These are phyloP conservation scores for Nematostella vectensis DNA, from an alignment of 92 coral and sea anemone genomes.

Conservation along the genomic window DNA sequence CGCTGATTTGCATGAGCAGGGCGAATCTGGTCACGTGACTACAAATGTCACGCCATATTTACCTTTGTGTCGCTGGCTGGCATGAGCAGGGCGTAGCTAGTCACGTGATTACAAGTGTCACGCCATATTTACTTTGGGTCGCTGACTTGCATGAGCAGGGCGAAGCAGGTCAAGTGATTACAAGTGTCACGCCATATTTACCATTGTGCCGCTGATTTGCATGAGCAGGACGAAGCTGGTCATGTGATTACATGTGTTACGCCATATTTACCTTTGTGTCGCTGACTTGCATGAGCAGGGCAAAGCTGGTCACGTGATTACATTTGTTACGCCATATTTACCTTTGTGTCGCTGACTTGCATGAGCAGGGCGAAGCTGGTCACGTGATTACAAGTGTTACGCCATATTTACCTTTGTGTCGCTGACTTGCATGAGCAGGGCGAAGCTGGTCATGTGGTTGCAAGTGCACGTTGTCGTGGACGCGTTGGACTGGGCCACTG, in stretches of 20 bases:
- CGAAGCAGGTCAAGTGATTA: conserved; percentile 54
- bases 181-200: too few species aligned
- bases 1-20: too few species aligned
- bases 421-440: conserved; percentile 49
- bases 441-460: too few species aligned
- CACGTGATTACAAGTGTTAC: conserved; percentile 34
- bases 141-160: conserved; percentile 51
- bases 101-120: too few species aligned
- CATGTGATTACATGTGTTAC: conserved; percentile 34
- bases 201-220: conserved; percentile 34
- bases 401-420: conserved; percentile 21
- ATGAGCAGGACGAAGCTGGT: conserved; percentile 58
- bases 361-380: conserved; percentile 59
- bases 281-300: conserved; percentile 51
- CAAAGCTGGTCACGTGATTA: conserved; percentile 55
- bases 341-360: conserved; percentile 36
- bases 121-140: conserved; percentile 22
- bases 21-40: too few species aligned
- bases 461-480: conserved; percentile 37
- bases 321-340: too few species aligned
- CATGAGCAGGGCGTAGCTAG: too few species aligned
- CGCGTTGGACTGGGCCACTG: conserved; percentile 9
- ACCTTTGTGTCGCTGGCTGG: too few species aligned
- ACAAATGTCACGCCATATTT: too few species aligned
- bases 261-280: conserved; percentile 21